Evolutionary conservation across 1,140 invertebrate genomes (phyloP).

Genomic region (Platyscapa corneri): DNA sequence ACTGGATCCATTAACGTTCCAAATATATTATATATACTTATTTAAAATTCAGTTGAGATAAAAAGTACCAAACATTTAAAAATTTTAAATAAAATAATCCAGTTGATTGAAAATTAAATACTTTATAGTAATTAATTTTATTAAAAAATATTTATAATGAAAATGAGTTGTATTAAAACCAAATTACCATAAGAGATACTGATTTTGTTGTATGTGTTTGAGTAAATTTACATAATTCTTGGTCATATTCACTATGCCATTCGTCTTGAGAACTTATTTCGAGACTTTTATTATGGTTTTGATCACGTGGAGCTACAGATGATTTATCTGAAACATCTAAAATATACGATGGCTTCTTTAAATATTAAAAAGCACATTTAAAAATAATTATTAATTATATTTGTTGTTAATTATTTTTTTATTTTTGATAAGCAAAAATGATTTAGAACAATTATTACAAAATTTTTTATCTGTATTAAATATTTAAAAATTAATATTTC

Average conservation of each 20-base stretch:
- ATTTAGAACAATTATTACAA: too few relatives aligned
- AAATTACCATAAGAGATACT: neutral
- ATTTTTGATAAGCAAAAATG: too few relatives aligned
- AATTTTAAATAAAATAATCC: too few relatives aligned
- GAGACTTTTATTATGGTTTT: neutral
- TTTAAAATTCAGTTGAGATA: too few relatives aligned
- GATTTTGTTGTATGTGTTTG: neutral
- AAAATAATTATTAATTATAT: too few relatives aligned
- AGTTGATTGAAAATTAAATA: neutral
- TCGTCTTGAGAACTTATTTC: neutral
- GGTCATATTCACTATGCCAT: neutral
- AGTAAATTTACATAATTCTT: neutral
- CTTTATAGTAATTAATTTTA: neutral
- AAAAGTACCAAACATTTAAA: too few relatives aligned
- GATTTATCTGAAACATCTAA: neutral
- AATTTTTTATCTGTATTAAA: too few relatives aligned
- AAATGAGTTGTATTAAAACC: neutral
- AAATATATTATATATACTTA: too few relatives aligned
- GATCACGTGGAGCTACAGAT: neutral
- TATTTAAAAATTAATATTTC: too few relatives aligned
- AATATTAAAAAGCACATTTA: neutral
- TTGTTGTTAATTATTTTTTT: too few relatives aligned
- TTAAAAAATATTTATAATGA: neutral
- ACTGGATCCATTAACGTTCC: too few relatives aligned
- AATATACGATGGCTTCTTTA: neutral